Conservation (phyloP, 2,113 vertebrate species). For the Laterallus jamaicensis region DNA sequence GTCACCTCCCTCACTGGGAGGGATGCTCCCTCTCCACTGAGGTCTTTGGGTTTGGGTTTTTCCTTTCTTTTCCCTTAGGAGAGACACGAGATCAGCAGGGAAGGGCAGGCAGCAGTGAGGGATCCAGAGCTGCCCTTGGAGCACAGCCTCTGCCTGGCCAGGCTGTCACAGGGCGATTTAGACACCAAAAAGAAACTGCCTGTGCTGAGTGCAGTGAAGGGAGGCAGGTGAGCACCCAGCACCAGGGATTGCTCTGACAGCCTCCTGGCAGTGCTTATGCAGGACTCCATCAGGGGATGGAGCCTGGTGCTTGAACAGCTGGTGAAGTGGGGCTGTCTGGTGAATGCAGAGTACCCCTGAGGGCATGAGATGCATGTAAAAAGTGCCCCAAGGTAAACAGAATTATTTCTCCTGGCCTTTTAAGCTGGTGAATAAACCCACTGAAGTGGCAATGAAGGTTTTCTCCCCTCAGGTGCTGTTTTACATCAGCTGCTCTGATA, state of each 20-base stretch:
- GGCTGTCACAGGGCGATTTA: too few species aligned
- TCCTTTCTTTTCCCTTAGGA: too few species aligned
- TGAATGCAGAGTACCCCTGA: background rate
- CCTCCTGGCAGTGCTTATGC: background rate
- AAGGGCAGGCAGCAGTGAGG: background rate
- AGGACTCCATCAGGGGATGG: background rate
- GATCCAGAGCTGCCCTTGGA: too few species aligned
- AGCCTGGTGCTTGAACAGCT: background rate
- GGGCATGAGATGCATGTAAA: background rate
- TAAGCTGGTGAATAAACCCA: background rate
- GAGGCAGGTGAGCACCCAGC: too few species aligned
- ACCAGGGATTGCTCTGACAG: accelerated
- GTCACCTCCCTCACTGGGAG: accelerated
- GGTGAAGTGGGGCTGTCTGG: background rate
- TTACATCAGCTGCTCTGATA: background rate
- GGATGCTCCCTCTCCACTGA: background rate
- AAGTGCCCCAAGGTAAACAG: background rate
- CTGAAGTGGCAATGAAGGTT: background rate
- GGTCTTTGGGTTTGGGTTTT: too few species aligned
- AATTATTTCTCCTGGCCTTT: background rate
- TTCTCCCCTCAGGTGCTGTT: background rate
- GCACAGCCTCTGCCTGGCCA: too few species aligned
- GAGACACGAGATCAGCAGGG: background rate
- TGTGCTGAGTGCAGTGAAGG: accelerated
- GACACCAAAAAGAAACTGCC: too few species aligned